phyloP scores from a whole-genome alignment of 1,140 invertebrate species.

The Cotesia typhae region DNA sequence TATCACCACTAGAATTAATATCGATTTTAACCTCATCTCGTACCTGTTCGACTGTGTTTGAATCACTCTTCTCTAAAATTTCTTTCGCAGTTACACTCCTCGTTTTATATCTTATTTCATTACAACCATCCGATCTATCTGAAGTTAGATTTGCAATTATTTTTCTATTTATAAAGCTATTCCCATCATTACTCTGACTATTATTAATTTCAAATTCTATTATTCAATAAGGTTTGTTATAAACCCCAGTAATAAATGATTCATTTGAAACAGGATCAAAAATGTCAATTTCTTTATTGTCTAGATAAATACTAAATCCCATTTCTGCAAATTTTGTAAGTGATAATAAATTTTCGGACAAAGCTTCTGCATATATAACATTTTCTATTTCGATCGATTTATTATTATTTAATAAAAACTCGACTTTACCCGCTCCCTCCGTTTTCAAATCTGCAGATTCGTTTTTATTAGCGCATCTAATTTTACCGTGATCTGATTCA shows the following conservation, averaged over 20 bases:
- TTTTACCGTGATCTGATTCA: constrained; percentile 12
- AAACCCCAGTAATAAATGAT: constrained; percentile 24
- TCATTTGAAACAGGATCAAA: constrained; percentile 25
- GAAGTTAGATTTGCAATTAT: constrained; percentile 20
- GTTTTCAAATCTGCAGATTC: constrained; percentile 18
- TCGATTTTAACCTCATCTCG: not conserved
- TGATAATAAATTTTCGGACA: constrained; percentile 29
- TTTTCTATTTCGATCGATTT: constrained; percentile 15
- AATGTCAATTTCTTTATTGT: constrained; percentile 27
- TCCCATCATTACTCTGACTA: constrained; percentile 13
- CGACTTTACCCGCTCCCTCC: constrained; percentile 22
- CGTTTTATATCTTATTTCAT: not conserved
- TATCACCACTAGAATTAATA: not conserved
- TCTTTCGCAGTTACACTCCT: not conserved
- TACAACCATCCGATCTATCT: not conserved
- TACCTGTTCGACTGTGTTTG: not conserved
- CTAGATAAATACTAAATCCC: constrained; percentile 30
- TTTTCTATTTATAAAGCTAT: not conserved
- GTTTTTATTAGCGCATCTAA: constrained; percentile 36
- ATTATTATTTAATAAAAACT: not conserved
- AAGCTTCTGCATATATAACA: constrained; percentile 29
- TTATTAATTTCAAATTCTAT: constrained; percentile 31
- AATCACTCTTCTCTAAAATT: too few relatives aligned
- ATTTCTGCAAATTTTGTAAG: constrained; percentile 32
- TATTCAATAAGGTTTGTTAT: constrained; percentile 38